A percentile compares a stretch with the other conserved stretches of the same genome.
Evolutionary conservation across 2,888 invertebrate species (phyloP).

Genomic region (Lymantria monacha): DNA sequence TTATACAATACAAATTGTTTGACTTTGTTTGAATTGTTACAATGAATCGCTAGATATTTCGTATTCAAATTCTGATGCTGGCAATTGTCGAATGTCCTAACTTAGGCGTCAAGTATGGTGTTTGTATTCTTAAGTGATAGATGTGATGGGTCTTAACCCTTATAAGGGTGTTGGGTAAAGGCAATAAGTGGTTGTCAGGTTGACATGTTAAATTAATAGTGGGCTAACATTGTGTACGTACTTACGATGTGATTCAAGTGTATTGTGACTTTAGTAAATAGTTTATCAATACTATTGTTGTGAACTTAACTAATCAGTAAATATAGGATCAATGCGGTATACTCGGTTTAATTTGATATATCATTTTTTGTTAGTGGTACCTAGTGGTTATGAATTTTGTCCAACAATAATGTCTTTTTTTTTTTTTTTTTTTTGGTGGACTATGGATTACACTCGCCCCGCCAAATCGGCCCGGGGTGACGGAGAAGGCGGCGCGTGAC

Average conservation of each 20-base stretch:
- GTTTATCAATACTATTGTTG: conserved; percentile 3
- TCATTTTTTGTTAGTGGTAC: too few species aligned
- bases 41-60: not conserved
- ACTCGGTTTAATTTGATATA: too few species aligned
- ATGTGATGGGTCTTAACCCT: conserved; percentile 15
- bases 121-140: conserved; percentile 19
- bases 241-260: conserved; percentile 10
- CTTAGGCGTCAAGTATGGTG: conserved; percentile 4
- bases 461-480: too few species aligned
- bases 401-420: too few species aligned
- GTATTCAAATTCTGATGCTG: conserved; percentile 27
- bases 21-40: conserved; percentile 15
- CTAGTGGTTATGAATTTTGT: too few species aligned
- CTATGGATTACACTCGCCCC: too few species aligned
- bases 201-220: conserved; percentile 28
- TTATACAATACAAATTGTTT: conserved; percentile 34
- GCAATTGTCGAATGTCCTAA: conserved; percentile 20
- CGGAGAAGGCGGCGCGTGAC: too few species aligned
- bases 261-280: not conserved
- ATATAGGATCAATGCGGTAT: too few species aligned
- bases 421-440: too few species aligned
- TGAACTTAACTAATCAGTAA: not conserved
- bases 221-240: conserved; percentile 9
- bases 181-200: conserved; percentile 15
- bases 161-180: conserved; percentile 12